These are phyloP conservation scores for Mythimna impura DNA, from an alignment of 2,888 invertebrate genomes.

Conservation along the genomic window DNA sequence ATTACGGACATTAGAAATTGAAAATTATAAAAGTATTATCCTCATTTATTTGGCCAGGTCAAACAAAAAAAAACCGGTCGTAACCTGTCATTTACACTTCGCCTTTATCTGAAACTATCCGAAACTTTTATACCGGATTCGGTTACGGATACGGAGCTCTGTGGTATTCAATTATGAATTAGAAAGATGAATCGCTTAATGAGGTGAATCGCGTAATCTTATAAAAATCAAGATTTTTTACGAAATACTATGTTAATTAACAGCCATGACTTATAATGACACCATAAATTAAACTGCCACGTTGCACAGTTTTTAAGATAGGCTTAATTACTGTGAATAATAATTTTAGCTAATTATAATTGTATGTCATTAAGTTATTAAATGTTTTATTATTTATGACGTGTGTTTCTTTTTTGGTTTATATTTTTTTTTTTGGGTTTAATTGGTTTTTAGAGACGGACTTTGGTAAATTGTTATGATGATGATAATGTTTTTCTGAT, in stretches of 20 bases:
- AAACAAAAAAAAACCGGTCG: too few relatives aligned
- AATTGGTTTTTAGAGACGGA: not conserved
- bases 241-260: constrained; percentile 32
- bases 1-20: too few relatives aligned
- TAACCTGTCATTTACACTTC: not conserved
- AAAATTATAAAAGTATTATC: too few relatives aligned
- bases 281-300: constrained; percentile 45
- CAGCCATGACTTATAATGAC: constrained; percentile 45
- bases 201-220: constrained; percentile 8
- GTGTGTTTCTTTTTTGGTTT: constrained; percentile 19
- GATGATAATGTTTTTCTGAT: too few relatives aligned
- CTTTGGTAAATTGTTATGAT: not conserved
- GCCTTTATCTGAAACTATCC: not conserved
- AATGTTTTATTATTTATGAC: constrained; percentile 44
- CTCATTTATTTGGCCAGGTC: too few relatives aligned
- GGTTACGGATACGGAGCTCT: not conserved
- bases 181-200: constrained; percentile 3
- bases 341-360: constrained; percentile 52
- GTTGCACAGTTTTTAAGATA: constrained; percentile 32
- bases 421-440: not conserved
- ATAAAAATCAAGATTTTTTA: constrained; percentile 20
- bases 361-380: constrained; percentile 61
- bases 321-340: constrained; percentile 50
- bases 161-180: not conserved
- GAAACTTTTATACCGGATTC: too few relatives aligned